Evolutionary conservation across 2,797 vertebrate genomes (phyloP).

Genomic region (Rhinogobio ventralis): DNA sequence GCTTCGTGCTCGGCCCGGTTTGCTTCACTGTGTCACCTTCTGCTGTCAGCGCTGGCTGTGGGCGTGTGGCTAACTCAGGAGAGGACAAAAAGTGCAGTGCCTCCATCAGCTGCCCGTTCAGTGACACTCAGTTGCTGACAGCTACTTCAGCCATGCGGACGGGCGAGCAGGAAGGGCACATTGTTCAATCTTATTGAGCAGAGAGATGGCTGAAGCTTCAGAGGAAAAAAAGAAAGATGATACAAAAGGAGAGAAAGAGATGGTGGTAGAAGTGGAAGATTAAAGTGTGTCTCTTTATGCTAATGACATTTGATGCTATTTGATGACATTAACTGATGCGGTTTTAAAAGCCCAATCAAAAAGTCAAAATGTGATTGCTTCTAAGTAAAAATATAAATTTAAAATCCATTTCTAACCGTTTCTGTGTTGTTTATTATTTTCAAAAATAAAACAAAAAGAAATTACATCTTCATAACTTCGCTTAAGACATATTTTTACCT

Average conservation of each 20-base stretch:
- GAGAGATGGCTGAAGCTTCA: background rate
- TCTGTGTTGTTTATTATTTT: background rate
- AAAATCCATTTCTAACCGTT: background rate
- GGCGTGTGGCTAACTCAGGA: conserved; percentile 8
- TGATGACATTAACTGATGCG: background rate
- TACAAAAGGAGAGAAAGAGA: background rate
- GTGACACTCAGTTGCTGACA: background rate
- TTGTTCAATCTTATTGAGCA: background rate
- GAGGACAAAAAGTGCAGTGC: conserved; percentile 24
- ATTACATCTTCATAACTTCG: too few species aligned
- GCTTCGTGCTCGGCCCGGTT: background rate
- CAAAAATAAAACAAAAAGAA: background rate
- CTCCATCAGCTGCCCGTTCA: conserved; percentile 35
- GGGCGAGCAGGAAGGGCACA: background rate
- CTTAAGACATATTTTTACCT: background rate
- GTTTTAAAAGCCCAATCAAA: background rate
- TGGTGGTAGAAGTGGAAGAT: background rate
- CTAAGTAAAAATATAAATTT: background rate
- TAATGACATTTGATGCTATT: background rate
- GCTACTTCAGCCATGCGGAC: conserved; percentile 25
- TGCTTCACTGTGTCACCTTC: conserved; percentile 27
- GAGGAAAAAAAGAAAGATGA: background rate
- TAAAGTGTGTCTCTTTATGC: background rate
- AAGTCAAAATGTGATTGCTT: background rate
- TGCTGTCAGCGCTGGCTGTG: conserved; percentile 14